phyloP scores from a whole-genome alignment of 2,888 invertebrate genomes.

The Dryocosmus kuriphilus region DNA sequence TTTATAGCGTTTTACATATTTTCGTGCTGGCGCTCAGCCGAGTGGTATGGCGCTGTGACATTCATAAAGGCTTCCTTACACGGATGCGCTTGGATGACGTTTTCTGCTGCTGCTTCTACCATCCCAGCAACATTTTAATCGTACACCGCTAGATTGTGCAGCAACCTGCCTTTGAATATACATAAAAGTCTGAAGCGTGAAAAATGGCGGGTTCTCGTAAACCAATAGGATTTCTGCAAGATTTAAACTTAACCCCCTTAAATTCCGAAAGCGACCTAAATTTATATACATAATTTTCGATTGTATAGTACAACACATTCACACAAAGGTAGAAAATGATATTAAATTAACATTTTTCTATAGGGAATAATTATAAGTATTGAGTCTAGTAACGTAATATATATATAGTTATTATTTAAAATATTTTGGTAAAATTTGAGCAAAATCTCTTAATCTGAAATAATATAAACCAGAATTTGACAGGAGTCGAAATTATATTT shows the following conservation, averaged over 20 bases:
- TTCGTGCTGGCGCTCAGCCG: neutral
- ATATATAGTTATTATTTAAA: too few relatives aligned
- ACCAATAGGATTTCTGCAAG: too few relatives aligned
- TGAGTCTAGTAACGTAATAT: too few relatives aligned
- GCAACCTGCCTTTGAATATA: neutral
- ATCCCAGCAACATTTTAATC: neutral
- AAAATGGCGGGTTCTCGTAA: neutral
- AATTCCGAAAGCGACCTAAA: neutral
- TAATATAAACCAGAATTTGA: too few relatives aligned
- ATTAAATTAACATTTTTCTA: too few relatives aligned
- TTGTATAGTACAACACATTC: too few relatives aligned
- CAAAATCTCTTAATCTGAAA: too few relatives aligned
- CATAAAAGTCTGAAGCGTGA: neutral
- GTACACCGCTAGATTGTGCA: neutral
- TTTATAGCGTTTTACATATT: neutral
- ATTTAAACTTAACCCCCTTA: neutral
- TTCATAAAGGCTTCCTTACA: conserved; percentile 1
- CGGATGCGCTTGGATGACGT: neutral
- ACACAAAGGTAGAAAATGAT: too few relatives aligned
- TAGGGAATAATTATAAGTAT: too few relatives aligned
- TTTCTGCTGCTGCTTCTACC: neutral
- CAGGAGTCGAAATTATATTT: too few relatives aligned
- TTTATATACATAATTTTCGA: neutral
- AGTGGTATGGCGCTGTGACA: neutral
- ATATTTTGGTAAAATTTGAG: too few relatives aligned